Conservation (phyloP, 2,113 vertebrate species). For the Equus przewalskii region DNA sequence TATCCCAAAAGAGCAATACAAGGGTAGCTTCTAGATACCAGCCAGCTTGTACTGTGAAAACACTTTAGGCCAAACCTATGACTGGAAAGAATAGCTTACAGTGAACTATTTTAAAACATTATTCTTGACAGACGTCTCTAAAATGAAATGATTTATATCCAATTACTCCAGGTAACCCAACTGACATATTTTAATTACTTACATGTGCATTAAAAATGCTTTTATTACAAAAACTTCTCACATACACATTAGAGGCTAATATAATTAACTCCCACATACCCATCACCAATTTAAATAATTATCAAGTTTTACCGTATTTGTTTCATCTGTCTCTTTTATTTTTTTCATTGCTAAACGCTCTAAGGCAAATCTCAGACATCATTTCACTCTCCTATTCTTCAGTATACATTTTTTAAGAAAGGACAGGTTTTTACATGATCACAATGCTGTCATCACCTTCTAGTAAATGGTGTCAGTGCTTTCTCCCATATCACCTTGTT, state of each 20-base stretch:
- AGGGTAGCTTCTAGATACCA: background rate
- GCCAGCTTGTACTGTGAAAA: background rate
- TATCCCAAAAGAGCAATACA: background rate
- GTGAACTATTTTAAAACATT: background rate
- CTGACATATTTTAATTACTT: background rate
- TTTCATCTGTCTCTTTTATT: background rate
- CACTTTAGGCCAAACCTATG: background rate
- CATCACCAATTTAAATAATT: background rate
- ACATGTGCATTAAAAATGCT: background rate
- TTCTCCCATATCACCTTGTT: background rate
- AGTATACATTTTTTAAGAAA: background rate
- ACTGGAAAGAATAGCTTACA: background rate
- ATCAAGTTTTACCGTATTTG: conserved; percentile 10
- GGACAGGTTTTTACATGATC: background rate
- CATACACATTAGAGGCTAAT: background rate
- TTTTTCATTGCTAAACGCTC: background rate
- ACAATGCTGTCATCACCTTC: background rate
- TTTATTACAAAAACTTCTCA: background rate
- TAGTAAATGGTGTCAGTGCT: background rate
- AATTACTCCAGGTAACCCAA: background rate
- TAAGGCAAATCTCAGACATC: background rate
- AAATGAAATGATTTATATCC: background rate
- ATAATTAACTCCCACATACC: background rate
- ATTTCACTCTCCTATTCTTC: background rate
- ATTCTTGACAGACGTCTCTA: background rate